Evolutionary conservation across 1,140 invertebrate genomes (phyloP).

Genomic region (Rhyacophila brunnea): DNA sequence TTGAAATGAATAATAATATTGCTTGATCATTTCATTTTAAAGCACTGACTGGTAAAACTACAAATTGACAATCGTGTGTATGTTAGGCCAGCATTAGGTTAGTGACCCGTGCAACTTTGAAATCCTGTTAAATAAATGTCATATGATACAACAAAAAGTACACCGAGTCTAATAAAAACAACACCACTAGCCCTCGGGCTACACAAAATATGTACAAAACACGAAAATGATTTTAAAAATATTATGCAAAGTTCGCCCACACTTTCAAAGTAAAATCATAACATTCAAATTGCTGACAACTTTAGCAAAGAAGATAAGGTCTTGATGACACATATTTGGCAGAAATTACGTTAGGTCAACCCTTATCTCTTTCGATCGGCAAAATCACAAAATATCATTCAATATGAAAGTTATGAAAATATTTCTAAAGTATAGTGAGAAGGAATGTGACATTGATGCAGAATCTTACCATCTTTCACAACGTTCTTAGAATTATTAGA

Average conservation of each 20-base stretch:
- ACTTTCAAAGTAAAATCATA: conserved; percentile 25
- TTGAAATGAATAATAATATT: too few species aligned
- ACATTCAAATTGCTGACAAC: conserved; percentile 16
- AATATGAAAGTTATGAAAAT: conserved; percentile 1
- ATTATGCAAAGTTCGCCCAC: conserved; percentile 11
- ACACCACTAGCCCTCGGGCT: too few species aligned
- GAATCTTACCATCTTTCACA: conserved; percentile 56
- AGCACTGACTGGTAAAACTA: too few species aligned
- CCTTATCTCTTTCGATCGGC: background rate
- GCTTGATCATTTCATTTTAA: too few species aligned
- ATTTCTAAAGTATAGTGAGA: conserved; percentile 10
- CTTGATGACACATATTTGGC: conserved; percentile 3
- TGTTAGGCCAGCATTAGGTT: conserved; percentile 8
- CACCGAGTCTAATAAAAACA: too few species aligned
- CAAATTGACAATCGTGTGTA: too few species aligned
- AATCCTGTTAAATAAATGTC: background rate
- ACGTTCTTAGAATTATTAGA: conserved; percentile 53
- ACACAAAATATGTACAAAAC: background rate
- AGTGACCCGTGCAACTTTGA: conserved; percentile 21
- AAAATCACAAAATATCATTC: conserved; percentile 1
- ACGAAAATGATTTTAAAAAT: background rate
- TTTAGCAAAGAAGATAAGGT: conserved; percentile 10
- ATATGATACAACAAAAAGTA: background rate
- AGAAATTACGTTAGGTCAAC: too few species aligned
- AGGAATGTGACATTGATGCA: conserved; percentile 43